phyloP scores from a whole-genome alignment of 2,888 invertebrate species.

The Pristionchus mayeri region DNA sequence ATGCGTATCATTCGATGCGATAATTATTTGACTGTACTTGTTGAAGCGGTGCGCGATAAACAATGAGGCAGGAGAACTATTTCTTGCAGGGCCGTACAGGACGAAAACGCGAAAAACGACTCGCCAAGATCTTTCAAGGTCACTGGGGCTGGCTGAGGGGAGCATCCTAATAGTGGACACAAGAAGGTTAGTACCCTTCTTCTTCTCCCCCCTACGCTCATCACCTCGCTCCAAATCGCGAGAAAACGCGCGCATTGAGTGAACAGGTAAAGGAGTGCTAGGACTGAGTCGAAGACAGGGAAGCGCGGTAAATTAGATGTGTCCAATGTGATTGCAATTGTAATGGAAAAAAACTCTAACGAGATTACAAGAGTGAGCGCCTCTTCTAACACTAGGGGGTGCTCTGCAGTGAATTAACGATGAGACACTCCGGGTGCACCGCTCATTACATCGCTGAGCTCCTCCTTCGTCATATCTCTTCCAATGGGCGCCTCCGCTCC shows the following conservation, averaged over 20 bases:
- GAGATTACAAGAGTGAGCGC: no score
- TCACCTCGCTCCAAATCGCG: neutral
- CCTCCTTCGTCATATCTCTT: conserved; percentile 28
- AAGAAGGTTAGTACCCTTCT: conserved; percentile 32
- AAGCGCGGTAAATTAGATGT: no score
- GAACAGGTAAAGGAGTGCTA: conserved; percentile 1
- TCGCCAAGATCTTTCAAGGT: conserved; percentile 30
- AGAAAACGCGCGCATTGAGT: neutral
- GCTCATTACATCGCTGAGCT: conserved; percentile 11
- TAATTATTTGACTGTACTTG: no score
- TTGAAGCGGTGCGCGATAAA: no score
- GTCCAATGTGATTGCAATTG: no score
- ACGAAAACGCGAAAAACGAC: conserved; percentile 6
- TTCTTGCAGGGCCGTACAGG: neutral
- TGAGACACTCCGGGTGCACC: neutral
- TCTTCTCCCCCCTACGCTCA: neutral
- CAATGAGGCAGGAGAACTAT: no score
- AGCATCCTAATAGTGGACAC: conserved; percentile 13
- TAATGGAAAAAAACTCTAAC: no score
- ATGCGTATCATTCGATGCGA: no score
- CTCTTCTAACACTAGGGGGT: no score
- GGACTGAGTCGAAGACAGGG: neutral
- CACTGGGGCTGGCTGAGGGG: neutral
- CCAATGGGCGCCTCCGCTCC: conserved; percentile 33
- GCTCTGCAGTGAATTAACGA: no score